Percentiles rank a stretch among this genome's conserved stretches.
These are phyloP conservation scores for Protophormia terraenovae DNA, from an alignment of 2,888 invertebrate genomes.

Conservation along the genomic window DNA sequence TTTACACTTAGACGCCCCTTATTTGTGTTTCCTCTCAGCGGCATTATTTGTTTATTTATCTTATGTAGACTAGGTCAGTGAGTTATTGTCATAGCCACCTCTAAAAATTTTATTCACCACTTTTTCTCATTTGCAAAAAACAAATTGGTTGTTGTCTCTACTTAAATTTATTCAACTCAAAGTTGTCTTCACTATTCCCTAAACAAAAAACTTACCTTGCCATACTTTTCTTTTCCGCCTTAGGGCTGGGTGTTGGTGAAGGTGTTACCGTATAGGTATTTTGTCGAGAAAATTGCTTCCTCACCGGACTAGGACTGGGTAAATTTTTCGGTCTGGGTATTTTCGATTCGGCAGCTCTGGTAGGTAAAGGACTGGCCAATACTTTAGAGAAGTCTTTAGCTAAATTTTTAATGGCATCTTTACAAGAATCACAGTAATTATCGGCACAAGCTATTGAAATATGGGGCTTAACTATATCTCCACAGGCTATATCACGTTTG, in stretches of 20 bases:
- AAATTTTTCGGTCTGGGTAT: conserved; percentile 80
- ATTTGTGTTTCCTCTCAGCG: too few relatives aligned
- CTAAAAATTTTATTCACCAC: neutral
- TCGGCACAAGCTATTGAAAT: conserved; percentile 82
- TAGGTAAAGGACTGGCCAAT: conserved; percentile 66
- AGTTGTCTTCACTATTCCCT: neutral
- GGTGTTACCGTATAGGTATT: conserved; percentile 80
- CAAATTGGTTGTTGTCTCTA: conserved; percentile 4
- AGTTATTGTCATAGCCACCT: conserved; percentile 6
- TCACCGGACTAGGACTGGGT: conserved; percentile 78
- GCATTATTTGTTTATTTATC: neutral
- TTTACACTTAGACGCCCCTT: too few relatives aligned
- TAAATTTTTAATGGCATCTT: conserved; percentile 83
- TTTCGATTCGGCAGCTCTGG: conserved; percentile 74
- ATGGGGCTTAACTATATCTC: conserved; percentile 82
- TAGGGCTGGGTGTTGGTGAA: conserved; percentile 76
- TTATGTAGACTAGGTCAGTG: conserved; percentile 47
- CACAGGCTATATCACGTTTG: conserved; percentile 83
- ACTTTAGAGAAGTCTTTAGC: conserved; percentile 81
- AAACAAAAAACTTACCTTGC: conserved; percentile 73
- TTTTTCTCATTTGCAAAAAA: neutral
- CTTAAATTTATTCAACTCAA: neutral
- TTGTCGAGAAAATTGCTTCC: conserved; percentile 78
- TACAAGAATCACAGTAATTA: conserved; percentile 85
- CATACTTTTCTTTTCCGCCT: conserved; percentile 73